Evolutionary conservation across 2,113 vertebrate genomes (phyloP).

Genomic region (Alces alces): DNA sequence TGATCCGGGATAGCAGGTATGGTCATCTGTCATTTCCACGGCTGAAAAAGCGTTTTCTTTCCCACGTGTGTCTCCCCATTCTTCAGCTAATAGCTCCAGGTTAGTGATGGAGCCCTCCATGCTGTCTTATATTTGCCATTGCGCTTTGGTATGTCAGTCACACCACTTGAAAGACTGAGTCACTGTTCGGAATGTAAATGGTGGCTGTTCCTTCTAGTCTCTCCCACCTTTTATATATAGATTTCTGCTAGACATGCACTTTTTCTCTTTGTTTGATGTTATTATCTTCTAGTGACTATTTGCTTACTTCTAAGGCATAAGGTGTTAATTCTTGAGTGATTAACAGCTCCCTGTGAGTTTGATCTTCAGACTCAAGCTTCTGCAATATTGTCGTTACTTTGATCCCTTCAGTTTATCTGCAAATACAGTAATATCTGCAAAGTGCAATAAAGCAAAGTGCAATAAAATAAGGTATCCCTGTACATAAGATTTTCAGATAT

Average conservation of each 20-base stretch:
- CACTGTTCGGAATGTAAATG: neutral
- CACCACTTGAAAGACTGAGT: neutral
- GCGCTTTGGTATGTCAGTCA: neutral
- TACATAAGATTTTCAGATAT: neutral
- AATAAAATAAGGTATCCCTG: neutral
- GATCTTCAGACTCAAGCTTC: conserved; percentile 50
- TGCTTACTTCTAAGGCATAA: conserved; percentile 64
- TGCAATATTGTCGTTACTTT: neutral
- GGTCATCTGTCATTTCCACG: neutral
- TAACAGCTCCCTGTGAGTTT: conserved; percentile 54
- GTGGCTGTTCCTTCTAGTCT: neutral
- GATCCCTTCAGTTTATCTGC: neutral
- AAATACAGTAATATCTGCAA: neutral
- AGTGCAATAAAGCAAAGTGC: neutral
- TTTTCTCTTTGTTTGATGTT: conserved; percentile 57
- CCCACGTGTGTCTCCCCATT: neutral
- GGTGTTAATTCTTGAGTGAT: conserved; percentile 70
- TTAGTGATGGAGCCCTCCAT: neutral
- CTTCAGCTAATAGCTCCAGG: neutral
- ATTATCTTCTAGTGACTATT: conserved; percentile 62
- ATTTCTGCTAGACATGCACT: neutral
- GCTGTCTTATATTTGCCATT: neutral
- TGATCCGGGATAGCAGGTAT: neutral
- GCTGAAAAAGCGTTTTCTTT: neutral
- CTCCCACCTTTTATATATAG: neutral